Evolutionary conservation across 2,888 invertebrate genomes (phyloP), one percentile per base, ranked within the genome.

Genomic region (Brachypalpus laphriformis): DNA sequence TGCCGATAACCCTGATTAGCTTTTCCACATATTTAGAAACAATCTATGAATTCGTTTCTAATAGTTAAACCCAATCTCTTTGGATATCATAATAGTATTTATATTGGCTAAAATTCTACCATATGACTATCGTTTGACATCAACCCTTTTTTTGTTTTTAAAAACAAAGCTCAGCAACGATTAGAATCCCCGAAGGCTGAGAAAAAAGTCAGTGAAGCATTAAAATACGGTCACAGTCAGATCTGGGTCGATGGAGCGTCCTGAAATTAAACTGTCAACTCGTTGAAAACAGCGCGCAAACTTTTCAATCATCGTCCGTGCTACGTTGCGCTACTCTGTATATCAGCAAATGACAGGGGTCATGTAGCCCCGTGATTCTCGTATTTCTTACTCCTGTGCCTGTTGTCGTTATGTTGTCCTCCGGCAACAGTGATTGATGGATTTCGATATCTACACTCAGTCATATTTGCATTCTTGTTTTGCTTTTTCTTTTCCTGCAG

Each of bases 261-360:
- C 65, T 61, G 75, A 85, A 85, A 85, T 85, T 85, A 85, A 85
- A 85, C 85, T 85, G 85, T 85, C 85, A 85, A 85, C 81, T 76
- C 71, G 71, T 81, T 85, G 81, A 71, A 59, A 81, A 75, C 71
- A 80, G 40, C 75, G 40, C 75, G 47, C 59, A 71, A 81, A 81
- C 81, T 81, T 81, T 81, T 85, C 81, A 75, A 85, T 81, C 81
- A 85, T 85, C 61, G 78, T 68, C 78, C 47, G 8, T 63, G 25
- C 66, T 47, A 70, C 56, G 57, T 45, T 34, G 22, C 54, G 42
- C 37, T 59, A 14, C 65, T 68, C 45, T 59, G 14, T 80, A 75
- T 80, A 80, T 75, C 80, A 71, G 59, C 42, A 11, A 45, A 70
- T 80, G 80, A 45, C 83, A 85, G 74, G 57, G 68, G 68, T 74